Conservation (phyloP, 2,797 vertebrate genomes). For the Diceros bicornis region DNA sequence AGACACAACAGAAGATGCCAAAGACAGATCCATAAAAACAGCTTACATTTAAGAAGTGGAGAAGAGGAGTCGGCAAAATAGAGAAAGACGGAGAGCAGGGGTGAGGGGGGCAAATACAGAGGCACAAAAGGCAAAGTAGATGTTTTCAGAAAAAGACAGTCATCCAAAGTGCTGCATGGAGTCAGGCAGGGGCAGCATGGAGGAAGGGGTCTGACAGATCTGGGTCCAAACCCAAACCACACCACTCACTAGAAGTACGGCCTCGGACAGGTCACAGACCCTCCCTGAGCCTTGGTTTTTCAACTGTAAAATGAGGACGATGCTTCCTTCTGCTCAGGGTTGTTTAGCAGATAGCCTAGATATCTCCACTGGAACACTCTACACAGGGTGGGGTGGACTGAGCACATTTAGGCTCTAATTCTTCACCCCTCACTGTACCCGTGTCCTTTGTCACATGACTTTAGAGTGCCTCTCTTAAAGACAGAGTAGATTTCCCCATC, state of each 20-base stretch:
- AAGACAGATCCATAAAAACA: slow-evolving; percentile 17
- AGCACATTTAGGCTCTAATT: not conserved
- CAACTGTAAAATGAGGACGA: not conserved
- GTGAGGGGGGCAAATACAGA: not conserved
- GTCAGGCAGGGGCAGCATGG: not conserved
- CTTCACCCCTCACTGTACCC: not conserved
- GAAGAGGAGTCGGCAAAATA: slow-evolving; percentile 30
- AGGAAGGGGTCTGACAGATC: not conserved
- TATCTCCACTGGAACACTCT: not conserved
- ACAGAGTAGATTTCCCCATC: not conserved
- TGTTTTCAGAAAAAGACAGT: not conserved
- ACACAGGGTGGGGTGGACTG: not conserved
- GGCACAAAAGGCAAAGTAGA: not conserved
- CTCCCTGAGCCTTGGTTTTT: not conserved
- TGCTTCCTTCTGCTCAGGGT: not conserved
- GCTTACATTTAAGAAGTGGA: not conserved
- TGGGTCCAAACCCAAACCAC: not conserved
- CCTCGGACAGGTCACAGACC: not conserved
- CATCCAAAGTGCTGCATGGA: not conserved
- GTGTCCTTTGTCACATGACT: not conserved
- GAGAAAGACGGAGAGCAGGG: not conserved
- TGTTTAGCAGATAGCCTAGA: not conserved
- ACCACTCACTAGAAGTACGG: not conserved
- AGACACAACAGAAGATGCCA: not conserved
- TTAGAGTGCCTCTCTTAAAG: not conserved